A percentile compares a stretch with the other conserved stretches of the same genome.
These are phyloP conservation scores for Anguilla obscura DNA, from an alignment of 2,797 vertebrate species.

Conservation along the genomic window DNA sequence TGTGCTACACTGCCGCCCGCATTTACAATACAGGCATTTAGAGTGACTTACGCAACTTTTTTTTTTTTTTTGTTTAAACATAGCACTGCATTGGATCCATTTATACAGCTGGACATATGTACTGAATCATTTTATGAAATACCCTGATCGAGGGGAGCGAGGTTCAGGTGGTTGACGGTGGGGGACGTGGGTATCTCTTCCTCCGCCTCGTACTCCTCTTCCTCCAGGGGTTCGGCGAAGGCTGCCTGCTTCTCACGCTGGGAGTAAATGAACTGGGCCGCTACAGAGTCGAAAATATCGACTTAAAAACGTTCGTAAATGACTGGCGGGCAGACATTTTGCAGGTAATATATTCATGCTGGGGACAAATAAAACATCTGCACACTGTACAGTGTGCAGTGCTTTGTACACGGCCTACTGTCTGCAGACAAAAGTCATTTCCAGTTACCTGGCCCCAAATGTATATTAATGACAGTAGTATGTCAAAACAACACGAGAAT, in stretches of 20 bases:
- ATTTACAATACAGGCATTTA: too few species aligned
- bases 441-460: neutral
- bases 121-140: slow-evolving; percentile 33
- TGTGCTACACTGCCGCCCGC: too few species aligned
- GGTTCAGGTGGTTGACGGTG: slow-evolving; percentile 57
- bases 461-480: neutral
- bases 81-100: too few species aligned
- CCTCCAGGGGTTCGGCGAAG: slow-evolving; percentile 81
- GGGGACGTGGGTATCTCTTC: slow-evolving; percentile 64
- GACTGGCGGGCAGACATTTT: neutral
- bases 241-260: slow-evolving; percentile 78
- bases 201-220: slow-evolving; percentile 78
- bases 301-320: neutral
- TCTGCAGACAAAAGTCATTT: neutral
- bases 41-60: too few species aligned
- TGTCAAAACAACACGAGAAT: neutral
- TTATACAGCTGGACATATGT: too few species aligned
- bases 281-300: slow-evolving; percentile 60
- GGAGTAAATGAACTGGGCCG: slow-evolving; percentile 97
- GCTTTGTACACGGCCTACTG: neutral
- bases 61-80: too few species aligned
- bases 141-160: slow-evolving; percentile 88
- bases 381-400: neutral
- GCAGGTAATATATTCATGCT: neutral
- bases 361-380: neutral